Evolutionary conservation across 2,113 vertebrate species (phyloP).

Genomic region (Ictalurus furcatus): DNA sequence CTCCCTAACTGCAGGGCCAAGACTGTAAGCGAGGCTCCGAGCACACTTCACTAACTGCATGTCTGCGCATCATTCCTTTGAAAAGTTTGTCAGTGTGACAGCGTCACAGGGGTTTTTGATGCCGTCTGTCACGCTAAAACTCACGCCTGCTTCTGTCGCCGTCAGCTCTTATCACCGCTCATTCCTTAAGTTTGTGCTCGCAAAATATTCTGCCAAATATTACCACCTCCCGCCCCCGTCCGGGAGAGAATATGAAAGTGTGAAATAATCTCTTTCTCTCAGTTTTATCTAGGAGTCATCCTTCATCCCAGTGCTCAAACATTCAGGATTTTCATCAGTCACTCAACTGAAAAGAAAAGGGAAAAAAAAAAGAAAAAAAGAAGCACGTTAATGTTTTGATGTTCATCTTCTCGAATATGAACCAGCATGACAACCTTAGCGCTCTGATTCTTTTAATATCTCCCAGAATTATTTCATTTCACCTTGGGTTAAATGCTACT

Average conservation of each 20-base stretch:
- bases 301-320: slow-evolving; percentile 75
- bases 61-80: slow-evolving; percentile 72
- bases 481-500: slow-evolving; percentile 74
- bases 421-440: slow-evolving; percentile 65
- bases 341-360: slow-evolving; percentile 59
- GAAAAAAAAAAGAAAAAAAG: slow-evolving; percentile 51
- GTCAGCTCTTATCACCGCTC: slow-evolving; percentile 78
- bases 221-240: slow-evolving; percentile 71
- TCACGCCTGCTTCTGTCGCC: slow-evolving; percentile 76
- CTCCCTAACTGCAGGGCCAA: slow-evolving; percentile 70
- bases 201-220: slow-evolving; percentile 77
- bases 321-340: slow-evolving; percentile 67
- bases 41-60: slow-evolving; percentile 68
- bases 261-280: slow-evolving; percentile 73
- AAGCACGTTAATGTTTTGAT: slow-evolving; percentile 80
- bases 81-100: slow-evolving; percentile 79
- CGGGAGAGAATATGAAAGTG: slow-evolving; percentile 72
- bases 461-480: slow-evolving; percentile 71
- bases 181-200: slow-evolving; percentile 77
- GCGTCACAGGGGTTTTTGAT: slow-evolving; percentile 76
- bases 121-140: slow-evolving; percentile 74
- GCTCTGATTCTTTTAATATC: slow-evolving; percentile 73
- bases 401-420: slow-evolving; percentile 72
- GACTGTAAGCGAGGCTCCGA: slow-evolving; percentile 64
- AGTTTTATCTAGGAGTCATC: slow-evolving; percentile 74